Evolutionary conservation across 2,888 invertebrate species (phyloP).

Genomic region (Brenthis hecate): DNA sequence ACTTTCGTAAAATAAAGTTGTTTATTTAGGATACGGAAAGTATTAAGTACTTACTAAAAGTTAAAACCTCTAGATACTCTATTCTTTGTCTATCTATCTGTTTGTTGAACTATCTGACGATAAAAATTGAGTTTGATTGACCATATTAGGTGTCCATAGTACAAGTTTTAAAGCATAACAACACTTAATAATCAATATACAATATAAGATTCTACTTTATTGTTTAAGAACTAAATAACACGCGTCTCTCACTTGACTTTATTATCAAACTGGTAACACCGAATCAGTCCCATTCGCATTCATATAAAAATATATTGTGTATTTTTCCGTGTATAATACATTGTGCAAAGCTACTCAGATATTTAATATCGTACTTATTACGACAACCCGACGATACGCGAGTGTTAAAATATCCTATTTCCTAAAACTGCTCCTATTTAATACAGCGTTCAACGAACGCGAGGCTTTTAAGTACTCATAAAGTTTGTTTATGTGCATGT

Average conservation of each 20-base stretch:
- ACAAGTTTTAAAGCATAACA: no score
- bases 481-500: conserved; percentile 19
- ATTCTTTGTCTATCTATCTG: no score
- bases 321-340: conserved; percentile 5
- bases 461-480: conserved; percentile 23
- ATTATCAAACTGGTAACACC: neutral
- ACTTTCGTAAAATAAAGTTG: no score
- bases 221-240: neutral
- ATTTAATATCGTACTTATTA: conserved; percentile 23
- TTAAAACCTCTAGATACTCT: no score
- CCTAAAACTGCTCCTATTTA: conserved; percentile 25
- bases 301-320: conserved; percentile 4
- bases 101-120: no score
- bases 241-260: neutral
- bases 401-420: conserved; percentile 24
- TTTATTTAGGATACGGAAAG: no score
- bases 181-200: no score
- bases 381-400: conserved; percentile 18
- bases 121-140: no score
- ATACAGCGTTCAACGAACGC: conserved; percentile 25
- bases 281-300: neutral
- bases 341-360: conserved; percentile 8
- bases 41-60: no score
- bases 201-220: neutral
- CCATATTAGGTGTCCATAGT: no score